Conservation (phyloP, 64 coral and sea anemone genomes). For the Pocillopora damicornis region DNA sequence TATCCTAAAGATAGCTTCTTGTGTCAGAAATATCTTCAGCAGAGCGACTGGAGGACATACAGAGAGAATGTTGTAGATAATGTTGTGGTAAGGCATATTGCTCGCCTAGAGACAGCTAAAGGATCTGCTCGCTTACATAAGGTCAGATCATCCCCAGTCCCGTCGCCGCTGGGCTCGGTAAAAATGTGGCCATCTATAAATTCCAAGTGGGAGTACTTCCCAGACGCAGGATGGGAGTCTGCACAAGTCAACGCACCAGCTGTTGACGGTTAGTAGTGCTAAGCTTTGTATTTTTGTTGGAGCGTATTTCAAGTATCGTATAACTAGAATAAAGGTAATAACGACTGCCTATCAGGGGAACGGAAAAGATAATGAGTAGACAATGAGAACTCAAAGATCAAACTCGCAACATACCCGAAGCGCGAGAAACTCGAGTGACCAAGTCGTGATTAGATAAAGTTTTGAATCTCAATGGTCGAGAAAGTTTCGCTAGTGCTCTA, state of each 20-base stretch:
- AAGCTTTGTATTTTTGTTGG: not conserved
- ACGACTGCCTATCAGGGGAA: no score
- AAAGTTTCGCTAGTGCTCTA: no score
- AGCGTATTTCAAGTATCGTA: no score
- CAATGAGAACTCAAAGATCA: no score
- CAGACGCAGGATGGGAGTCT: slow-evolving; percentile 48
- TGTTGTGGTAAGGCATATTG: slow-evolving; percentile 54
- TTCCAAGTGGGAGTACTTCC: slow-evolving; percentile 77
- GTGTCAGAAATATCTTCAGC: slow-evolving; percentile 67
- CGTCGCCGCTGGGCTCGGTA: slow-evolving; percentile 68
- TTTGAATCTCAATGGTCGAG: no score
- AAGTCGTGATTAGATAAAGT: no score
- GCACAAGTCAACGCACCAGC: slow-evolving; percentile 27
- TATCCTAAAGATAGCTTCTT: slow-evolving; percentile 70
- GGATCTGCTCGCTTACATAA: slow-evolving; percentile 47
- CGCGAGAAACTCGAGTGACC: no score
- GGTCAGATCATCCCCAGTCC: slow-evolving; percentile 58
- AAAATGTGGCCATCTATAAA: slow-evolving; percentile 49
- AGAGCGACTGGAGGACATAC: slow-evolving; percentile 78
- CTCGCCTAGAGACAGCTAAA: slow-evolving; percentile 57
- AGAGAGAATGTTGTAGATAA: slow-evolving; percentile 90
- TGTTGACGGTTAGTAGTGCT: slow-evolving; percentile 53
- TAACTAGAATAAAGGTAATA: no score
- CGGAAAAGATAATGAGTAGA: no score
- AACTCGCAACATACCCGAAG: no score